Evolutionary conservation across 1,140 invertebrate species (phyloP), one percentile per base, ranked within the genome.

Genomic region (Gryllus bimaculatus): DNA sequence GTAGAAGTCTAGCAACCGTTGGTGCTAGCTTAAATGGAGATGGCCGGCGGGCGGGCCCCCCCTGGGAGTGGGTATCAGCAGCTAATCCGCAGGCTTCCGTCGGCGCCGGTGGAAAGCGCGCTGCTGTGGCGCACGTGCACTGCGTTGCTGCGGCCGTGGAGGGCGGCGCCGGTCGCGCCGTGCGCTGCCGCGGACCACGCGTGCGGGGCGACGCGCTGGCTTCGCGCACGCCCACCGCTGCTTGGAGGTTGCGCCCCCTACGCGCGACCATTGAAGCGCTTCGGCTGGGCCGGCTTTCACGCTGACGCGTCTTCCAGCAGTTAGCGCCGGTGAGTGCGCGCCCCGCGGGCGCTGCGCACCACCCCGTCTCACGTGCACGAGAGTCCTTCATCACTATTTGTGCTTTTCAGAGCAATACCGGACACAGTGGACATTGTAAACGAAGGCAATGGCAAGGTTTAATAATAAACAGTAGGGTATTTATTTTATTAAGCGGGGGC

Each of bases 221-320:
- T 78, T 80, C 54, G 80, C 18, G 80, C 80, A 81, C 74, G 76
- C 76, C 6, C 78, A 79, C 48, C 49, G 80, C 6, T 79, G 79
- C 26, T 74, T 81, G 66, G 80, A 81, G 73, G 78, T 81, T 81
- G 80, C 75, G 80, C 80, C 20, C 80, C 80, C 21, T n/a, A 81
- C 80, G 10, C 74, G 80, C 8, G 80, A 80, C n/a, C 74, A 76
- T 7, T 81, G 80, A 79, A 79, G 48, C 48, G 75, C n/a, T 79
- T 81, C 73, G 80, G 80, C 47, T 81, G 80, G 80, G 76, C 75
- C 18, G 66, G 80, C 8, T 75, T n/a, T 81, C 77, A 79, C 80
- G 8, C 78, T 81, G 80, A 81, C 20, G 80, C 80, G 78, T 81
- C 10, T 21, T 81, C 0, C 48, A 76, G n/a, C 80, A 80, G 15